These are phyloP conservation scores for Loripinus fragilis DNA, from an alignment of 2,888 invertebrate species.

Conservation along the genomic window DNA sequence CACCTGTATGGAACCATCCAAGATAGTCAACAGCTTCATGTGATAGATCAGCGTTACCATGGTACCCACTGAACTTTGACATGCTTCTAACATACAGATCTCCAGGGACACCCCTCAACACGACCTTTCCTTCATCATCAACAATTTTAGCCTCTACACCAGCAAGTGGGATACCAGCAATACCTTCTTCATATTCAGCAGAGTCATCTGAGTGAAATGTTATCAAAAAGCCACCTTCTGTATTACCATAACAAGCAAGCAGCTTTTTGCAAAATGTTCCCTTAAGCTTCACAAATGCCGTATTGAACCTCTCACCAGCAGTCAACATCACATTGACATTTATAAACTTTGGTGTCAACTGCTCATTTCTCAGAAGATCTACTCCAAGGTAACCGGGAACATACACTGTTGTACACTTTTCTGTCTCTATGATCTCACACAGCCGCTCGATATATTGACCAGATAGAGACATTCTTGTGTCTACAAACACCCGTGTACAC, in stretches of 20 bases:
- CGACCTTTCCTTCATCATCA: conserved; percentile 30
- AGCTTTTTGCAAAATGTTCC: conserved; percentile 26
- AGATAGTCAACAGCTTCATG: conserved; percentile 24
- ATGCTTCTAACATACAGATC: conserved; percentile 39
- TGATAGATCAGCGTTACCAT: conserved; percentile 15
- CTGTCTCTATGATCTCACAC: conserved; percentile 42
- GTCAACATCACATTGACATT: conserved; percentile 29
- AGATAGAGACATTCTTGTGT: conserved; percentile 33
- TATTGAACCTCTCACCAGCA: conserved; percentile 38
- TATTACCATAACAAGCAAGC: conserved; percentile 37
- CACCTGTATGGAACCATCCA: conserved; percentile 51
- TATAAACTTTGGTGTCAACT: conserved; percentile 29
- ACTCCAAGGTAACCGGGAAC: conserved; percentile 41
- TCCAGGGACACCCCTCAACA: conserved; percentile 30
- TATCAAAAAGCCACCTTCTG: conserved; percentile 33
- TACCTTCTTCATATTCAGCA: conserved; percentile 46
- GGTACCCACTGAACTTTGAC: conserved; percentile 42
- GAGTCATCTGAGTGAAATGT: conserved; percentile 4
- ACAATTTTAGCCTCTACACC: conserved; percentile 52
- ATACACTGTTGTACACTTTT: conserved; percentile 44
- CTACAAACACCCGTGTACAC: conserved; percentile 43
- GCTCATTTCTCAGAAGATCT: conserved; percentile 32
- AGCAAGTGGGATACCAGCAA: conserved; percentile 35
- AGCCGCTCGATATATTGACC: conserved; percentile 35
- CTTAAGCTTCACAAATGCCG: conserved; percentile 4